phyloP scores from a whole-genome alignment of 2,113 vertebrate genomes.

The Notechis scutatus region DNA sequence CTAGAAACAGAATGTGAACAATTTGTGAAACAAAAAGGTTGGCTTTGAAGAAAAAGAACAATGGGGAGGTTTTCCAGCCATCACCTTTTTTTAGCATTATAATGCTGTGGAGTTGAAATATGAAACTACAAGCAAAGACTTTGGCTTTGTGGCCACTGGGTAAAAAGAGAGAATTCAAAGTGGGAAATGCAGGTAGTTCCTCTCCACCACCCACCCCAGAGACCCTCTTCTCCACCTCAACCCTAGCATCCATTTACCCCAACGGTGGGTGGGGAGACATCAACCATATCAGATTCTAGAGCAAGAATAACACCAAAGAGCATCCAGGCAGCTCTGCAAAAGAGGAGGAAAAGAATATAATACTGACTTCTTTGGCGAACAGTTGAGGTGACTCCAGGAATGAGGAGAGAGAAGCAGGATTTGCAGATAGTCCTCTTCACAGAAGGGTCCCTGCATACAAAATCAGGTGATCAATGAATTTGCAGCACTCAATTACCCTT shows the following conservation, averaged over 20 bases:
- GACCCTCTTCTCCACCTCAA: neutral
- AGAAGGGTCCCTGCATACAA: conserved; percentile 73
- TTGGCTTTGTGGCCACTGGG: too few species aligned
- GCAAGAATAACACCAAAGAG: neutral
- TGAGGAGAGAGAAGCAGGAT: conserved; percentile 72
- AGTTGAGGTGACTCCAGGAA: conserved; percentile 76
- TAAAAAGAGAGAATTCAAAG: too few species aligned
- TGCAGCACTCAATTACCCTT: neutral
- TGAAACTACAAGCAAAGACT: neutral
- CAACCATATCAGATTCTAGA: neutral
- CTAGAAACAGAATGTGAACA: neutral
- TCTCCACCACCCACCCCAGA: neutral
- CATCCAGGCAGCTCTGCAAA: too few species aligned
- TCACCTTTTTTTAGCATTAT: neutral
- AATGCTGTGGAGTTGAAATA: neutral
- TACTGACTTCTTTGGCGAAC: conserved; percentile 72
- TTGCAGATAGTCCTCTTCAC: conserved; percentile 82
- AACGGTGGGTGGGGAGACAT: too few species aligned
- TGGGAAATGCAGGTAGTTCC: neutral
- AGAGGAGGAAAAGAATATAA: neutral
- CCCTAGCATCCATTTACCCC: too few species aligned
- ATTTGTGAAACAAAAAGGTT: neutral
- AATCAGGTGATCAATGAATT: neutral
- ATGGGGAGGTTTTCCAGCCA: neutral
- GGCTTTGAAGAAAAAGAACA: neutral